Evolutionary conservation across 2,797 vertebrate species (phyloP), one percentile per base, ranked within the genome.

Genomic region (Tokudaia muenninki): DNA sequence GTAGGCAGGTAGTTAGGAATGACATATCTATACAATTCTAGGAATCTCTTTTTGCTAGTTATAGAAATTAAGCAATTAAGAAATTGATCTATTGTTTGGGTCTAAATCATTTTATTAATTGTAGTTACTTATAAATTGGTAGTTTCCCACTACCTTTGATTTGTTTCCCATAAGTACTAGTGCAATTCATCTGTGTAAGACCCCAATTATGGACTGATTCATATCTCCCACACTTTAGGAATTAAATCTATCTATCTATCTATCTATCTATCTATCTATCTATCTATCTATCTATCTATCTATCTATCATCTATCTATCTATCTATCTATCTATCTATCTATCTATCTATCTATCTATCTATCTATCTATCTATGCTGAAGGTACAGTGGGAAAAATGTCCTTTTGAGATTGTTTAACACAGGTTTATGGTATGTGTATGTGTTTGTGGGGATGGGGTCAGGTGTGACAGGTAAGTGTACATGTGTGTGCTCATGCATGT

Each of bases 11-110:
- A 80, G 50, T 63, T 77, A 22, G 80, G 10, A 91, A 89, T 72
- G 89, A 77, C 47, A n/a, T 86, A 83, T 93, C 5, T 3, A 83
- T 84, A 84, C 72, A 77, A 41, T 80, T 87, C 94, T 91, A 83
- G 95, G 50, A 80, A 80, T 74, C 6, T 65, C 1, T 90, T 87
- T 91, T 55, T 63, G 12, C 3, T 63, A 24, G 31, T 89, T 78
- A 0, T n/a, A 10, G 34, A 50, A 63, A 26, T 37, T 52, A 90
- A 34, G 1, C 14, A 78, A 41, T 41, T 41, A 41, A 41, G 41
- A 41, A 41, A 41, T 8, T 63, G n/a, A n/a, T 34, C 8, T 52
- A 65, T 7, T 52, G 2, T 10, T 79, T 52, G 67, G 2, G 24
- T 37, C 24, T 67, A 34, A 55, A 67, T 67, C 1, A 6, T 70